phyloP scores from a whole-genome alignment of 2,113 vertebrate genomes.

The Rhabdornis inornatus region DNA sequence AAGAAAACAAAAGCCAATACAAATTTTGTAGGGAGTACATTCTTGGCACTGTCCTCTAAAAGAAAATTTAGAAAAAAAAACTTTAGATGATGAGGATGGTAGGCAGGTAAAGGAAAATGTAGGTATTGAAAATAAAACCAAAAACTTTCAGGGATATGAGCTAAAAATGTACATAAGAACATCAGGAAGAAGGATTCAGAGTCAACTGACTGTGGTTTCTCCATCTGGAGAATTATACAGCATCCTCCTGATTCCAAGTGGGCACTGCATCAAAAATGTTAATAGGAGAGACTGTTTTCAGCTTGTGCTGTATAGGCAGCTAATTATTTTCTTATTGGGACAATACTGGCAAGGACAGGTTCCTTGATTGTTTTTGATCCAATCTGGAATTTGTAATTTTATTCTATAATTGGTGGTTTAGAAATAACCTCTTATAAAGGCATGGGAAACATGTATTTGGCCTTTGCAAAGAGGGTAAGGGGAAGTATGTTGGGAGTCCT shows the following conservation, averaged over 20 bases:
- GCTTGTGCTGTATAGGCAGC: not conserved
- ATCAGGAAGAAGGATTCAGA: conserved; percentile 12
- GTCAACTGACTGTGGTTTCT: not conserved
- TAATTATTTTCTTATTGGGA: conserved; percentile 12
- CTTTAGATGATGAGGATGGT: not conserved
- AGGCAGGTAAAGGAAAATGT: not conserved
- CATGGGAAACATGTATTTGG: not conserved
- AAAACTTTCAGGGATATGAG: not conserved
- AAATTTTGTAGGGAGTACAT: not conserved
- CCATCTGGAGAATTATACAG: conserved; percentile 13
- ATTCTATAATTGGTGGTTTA: not conserved
- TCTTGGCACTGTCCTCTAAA: not conserved
- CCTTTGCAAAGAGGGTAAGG: not conserved
- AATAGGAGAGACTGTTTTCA: not conserved
- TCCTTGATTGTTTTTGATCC: not conserved
- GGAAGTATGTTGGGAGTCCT: fast-evolving
- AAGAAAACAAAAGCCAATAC: not conserved
- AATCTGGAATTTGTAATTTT: not conserved
- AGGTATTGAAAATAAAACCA: not conserved
- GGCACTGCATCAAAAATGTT: conserved; percentile 40
- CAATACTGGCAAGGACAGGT: not conserved
- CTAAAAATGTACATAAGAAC: not conserved
- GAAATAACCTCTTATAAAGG: not conserved
- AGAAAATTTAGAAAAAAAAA: not conserved
- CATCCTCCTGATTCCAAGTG: not conserved